Evolutionary conservation across 2,113 vertebrate genomes (phyloP).

Genomic region (Cebidichthys violaceus): DNA sequence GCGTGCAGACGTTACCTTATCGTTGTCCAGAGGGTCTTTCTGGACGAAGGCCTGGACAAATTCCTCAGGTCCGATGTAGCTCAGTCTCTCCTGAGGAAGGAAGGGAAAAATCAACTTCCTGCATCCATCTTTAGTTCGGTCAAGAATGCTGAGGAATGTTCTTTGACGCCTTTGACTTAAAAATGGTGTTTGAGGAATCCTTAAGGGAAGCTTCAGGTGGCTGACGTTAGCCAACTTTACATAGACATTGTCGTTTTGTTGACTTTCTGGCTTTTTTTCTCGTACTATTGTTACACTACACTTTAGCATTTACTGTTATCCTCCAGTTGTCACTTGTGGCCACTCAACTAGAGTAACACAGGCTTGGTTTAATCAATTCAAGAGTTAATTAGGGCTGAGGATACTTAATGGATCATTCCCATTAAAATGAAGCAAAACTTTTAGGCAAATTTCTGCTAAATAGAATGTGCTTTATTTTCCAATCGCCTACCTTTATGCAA

Average conservation of each 20-base stretch:
- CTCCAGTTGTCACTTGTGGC: neutral
- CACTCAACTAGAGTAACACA: neutral
- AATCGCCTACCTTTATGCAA: too few species aligned
- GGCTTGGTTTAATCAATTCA: neutral
- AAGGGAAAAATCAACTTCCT: neutral
- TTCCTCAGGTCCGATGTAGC: slow-evolving; percentile 96
- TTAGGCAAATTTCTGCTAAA: neutral
- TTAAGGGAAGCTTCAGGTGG: neutral
- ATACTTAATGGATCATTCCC: neutral
- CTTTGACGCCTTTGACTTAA: neutral
- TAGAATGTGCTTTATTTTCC: neutral
- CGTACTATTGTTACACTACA: too few species aligned
- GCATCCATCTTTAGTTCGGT: neutral
- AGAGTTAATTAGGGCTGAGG: neutral
- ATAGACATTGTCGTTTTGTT: neutral
- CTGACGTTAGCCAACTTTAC: neutral
- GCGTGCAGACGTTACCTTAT: slow-evolving; percentile 86
- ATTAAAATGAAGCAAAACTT: neutral
- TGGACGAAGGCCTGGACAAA: slow-evolving; percentile 94
- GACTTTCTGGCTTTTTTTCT: neutral
- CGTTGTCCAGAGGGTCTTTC: slow-evolving; percentile 91
- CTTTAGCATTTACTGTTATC: neutral
- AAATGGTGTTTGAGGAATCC: neutral
- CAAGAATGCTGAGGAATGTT: neutral
- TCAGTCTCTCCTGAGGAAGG: slow-evolving; percentile 89